phyloP scores from a whole-genome alignment of 2,888 invertebrate genomes.

The Ennomos fuscantarius region DNA sequence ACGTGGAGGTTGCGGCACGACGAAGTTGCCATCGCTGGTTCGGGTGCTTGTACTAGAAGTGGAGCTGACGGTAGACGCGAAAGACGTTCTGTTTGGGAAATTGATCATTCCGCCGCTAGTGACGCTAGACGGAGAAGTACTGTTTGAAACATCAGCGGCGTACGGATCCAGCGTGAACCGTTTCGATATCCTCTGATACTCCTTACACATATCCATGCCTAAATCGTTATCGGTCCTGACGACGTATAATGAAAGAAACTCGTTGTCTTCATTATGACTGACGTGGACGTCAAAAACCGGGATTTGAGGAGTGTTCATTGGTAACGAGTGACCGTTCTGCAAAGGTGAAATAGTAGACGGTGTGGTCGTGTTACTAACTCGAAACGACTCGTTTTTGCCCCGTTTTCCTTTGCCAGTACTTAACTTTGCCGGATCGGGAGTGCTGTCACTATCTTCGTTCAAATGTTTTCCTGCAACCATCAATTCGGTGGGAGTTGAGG shows the following conservation, averaged over 20 bases:
- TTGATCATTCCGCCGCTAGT: constrained; percentile 77
- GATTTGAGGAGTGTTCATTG: constrained; percentile 68
- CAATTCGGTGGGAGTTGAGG: constrained; percentile 74
- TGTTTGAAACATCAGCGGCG: constrained; percentile 72
- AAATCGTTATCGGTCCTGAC: constrained; percentile 77
- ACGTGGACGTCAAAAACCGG: constrained; percentile 78
- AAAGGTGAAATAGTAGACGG: constrained; percentile 80
- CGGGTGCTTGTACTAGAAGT: constrained; percentile 72
- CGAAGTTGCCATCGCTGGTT: constrained; percentile 79
- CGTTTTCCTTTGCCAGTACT: constrained; percentile 60
- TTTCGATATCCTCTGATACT: constrained; percentile 79
- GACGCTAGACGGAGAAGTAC: constrained; percentile 78
- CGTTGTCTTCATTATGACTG: constrained; percentile 76
- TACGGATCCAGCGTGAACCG: constrained; percentile 78
- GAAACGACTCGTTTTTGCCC: constrained; percentile 70
- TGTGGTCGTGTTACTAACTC: constrained; percentile 72
- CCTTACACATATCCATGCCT: constrained; percentile 78
- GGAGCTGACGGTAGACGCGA: constrained; percentile 74
- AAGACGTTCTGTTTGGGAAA: constrained; percentile 73
- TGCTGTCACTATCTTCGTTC: constrained; percentile 63
- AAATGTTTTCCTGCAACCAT: constrained; percentile 45
- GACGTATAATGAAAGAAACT: constrained; percentile 74
- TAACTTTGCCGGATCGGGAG: constrained; percentile 71
- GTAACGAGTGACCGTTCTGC: constrained; percentile 76
- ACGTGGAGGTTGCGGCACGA: constrained; percentile 78